Base-by-base conservation (phyloP, 2,113 vertebrate species). In the Acanthisitta chloris region DNA sequence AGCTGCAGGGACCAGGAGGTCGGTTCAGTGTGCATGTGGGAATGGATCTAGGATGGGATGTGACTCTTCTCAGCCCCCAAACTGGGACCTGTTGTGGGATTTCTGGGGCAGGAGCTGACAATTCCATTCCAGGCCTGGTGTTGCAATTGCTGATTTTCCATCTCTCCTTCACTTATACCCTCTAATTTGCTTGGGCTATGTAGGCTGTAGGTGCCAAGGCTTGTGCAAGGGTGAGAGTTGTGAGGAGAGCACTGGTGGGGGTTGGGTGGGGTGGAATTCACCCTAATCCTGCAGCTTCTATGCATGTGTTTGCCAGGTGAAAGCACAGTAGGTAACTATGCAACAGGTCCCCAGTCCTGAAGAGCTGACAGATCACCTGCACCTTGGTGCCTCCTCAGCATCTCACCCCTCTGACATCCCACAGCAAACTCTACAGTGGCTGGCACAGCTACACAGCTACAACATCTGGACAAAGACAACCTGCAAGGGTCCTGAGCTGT, bases 361-460 rank as follows among this genome's bases (percentile, higher is more conserved):
- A 40, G 86, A 66, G 33, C 2, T 74, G 54, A 48, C 31, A 46
- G 38, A 9, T 70, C 49, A n/a, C 45, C 67, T n/a, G 54, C 49
- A 2, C 34, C 0, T 13, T 17, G 34, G 14, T 62, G 40, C 38
- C 28, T 40, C 64, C n/a, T 7, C n/a, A 3, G 9, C 49, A 55
- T 23, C 46, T 55, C n/a, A 12, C 19, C 57, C 31, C 59, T 61
- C 36, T 43, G 43, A 3, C 29, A 28, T 33, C 59, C 65, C 17
- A 7, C 5, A 46, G 33, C 33, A 33, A 86, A 5, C 67, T 52
- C 45, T 26, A 3, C 2, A 0, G 78, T 72, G 46, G 2, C 55
- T 29, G 17, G 40, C 42, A 16, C 43, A 29, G 1, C 66, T 29
- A 1, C 42, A 16, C 43, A 29, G 1, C 66, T 29, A 1, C 4